Base-by-base conservation (phyloP, 2,113 vertebrate genomes). In the Pycnonotus jocosus region DNA sequence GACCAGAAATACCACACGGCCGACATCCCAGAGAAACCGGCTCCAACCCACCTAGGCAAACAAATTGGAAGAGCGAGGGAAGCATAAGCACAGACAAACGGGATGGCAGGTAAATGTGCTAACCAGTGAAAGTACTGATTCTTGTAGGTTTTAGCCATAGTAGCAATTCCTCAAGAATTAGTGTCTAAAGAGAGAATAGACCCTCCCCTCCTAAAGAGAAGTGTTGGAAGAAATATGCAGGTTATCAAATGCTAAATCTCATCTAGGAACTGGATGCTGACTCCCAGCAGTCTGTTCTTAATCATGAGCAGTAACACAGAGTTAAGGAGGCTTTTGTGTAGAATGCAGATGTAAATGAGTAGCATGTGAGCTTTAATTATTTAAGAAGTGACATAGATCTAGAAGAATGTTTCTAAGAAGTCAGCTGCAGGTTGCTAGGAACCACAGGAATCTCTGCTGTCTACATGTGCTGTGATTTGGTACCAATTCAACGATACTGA, bases 61-160 rank as follows among this genome's bases (percentile, higher is more conserved):
- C 98, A 4, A 97, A 94, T 20, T 99, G 99, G 99, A 99, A 99
- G 95, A 97, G 95, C 1, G 98, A 99, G 38, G 97, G 98, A 7
- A 96, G 97, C 92, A 97, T 99, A 48, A 98, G 97, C 81, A 35
- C 98, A 4, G 98, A 98, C 92, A 99, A 99, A 73, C 98, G 98
- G 47, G 99, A 99, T 33, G 92, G 99, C 56, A 98, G 99, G 99
- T 99, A 98, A 90, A 25, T 48, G 7, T 58, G 12, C 12, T 47
- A 12, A 23, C 4, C 25, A 48, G 18, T 15, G 50, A 37, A 30
- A 53, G 15, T 33, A 24, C 17, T 24, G 50, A 33, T 54, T 62
- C 19, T 16, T 40, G 30, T 25, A 27, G 24, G 27, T 22, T 21
- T 69, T 37, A 61, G 14, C 44, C 30, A 12, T 21, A 12, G 20